phyloP scores from a whole-genome alignment of 2,113 vertebrate species.

The Alaudala cheleensis region DNA sequence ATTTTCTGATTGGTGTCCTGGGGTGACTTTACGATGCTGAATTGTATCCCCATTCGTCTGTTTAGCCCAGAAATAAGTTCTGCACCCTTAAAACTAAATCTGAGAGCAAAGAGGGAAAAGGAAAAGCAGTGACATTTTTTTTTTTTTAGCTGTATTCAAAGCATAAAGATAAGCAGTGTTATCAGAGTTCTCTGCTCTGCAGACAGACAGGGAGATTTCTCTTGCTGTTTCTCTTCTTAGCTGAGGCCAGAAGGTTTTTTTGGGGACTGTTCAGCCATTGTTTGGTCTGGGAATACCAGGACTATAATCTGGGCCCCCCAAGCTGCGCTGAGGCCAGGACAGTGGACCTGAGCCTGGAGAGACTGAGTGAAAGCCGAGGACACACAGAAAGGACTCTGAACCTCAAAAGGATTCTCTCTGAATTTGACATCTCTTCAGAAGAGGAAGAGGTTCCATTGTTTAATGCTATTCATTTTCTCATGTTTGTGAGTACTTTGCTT shows the following conservation, averaged over 20 bases:
- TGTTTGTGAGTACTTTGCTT: neutral
- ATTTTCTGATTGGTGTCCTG: neutral
- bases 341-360: rapidly evolving
- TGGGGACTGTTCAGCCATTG: neutral
- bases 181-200: neutral
- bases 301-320: neutral
- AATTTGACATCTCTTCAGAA: neutral
- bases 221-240: neutral
- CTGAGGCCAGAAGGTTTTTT: neutral
- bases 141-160: rapidly evolving
- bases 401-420: neutral
- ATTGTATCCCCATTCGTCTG: neutral
- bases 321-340: neutral
- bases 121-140: neutral
- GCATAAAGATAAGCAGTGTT: neutral
- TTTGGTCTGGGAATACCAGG: no score
- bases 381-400: neutral
- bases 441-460: neutral
- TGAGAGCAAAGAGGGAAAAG: neutral
- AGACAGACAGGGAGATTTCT: neutral
- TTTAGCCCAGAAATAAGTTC: neutral
- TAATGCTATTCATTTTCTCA: neutral
- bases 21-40: no score
- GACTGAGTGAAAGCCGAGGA: neutral
- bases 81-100: neutral